Conservation (phyloP, 2,888 invertebrate genomes). For the Nebria salina region DNA sequence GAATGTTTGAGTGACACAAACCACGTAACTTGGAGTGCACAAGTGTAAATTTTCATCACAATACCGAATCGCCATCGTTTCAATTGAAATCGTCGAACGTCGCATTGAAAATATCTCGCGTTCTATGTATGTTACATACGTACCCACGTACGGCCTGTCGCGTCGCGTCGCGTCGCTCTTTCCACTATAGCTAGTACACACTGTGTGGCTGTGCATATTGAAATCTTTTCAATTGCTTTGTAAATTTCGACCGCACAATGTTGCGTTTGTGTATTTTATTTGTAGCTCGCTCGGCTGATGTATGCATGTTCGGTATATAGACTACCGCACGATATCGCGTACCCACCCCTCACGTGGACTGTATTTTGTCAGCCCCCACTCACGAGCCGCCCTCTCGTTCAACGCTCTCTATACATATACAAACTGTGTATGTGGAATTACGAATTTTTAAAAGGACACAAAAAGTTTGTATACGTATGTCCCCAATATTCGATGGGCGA, state of each 20-base stretch:
- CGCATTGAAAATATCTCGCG: conserved; percentile 40
- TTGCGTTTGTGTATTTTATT: conserved; percentile 63
- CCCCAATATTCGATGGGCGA: not conserved
- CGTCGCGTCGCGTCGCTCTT: conserved; percentile 2
- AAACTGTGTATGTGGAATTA: conserved; percentile 35
- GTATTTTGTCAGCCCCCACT: conserved; percentile 46
- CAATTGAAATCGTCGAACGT: conserved; percentile 58
- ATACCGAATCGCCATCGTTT: conserved; percentile 62
- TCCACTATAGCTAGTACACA: conserved; percentile 2
- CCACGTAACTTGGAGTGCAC: conserved; percentile 63
- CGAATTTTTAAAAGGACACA: conserved; percentile 44
- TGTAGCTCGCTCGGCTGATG: conserved; percentile 53
- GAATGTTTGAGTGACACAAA: conserved; percentile 18
- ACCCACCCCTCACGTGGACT: conserved; percentile 20
- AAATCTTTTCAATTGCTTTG: conserved; percentile 65
- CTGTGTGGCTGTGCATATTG: conserved; percentile 55
- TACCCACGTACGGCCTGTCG: not conserved
- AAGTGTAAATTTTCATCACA: conserved; percentile 65
- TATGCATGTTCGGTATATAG: conserved; percentile 51
- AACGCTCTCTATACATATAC: conserved; percentile 49
- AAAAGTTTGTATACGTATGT: conserved; percentile 15
- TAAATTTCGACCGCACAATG: conserved; percentile 63
- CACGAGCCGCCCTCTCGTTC: conserved; percentile 50
- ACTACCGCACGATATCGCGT: conserved; percentile 54
- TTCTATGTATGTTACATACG: not conserved